Evolutionary conservation across 1,140 invertebrate species (phyloP).

Genomic region (Harlomillsia oculata): DNA sequence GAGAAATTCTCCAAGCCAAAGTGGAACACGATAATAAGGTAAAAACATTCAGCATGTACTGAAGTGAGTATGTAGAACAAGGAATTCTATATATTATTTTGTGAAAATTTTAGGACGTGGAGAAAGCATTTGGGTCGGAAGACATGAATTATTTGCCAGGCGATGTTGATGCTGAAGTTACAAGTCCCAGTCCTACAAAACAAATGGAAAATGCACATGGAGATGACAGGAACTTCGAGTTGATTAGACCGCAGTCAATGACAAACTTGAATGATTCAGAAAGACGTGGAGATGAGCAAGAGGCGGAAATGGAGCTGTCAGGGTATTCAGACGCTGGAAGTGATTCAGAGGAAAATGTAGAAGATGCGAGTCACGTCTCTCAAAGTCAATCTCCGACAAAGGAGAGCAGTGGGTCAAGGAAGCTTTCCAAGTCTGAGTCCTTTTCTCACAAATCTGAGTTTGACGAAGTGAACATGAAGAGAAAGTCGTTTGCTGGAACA

Average conservation of each 20-base stretch:
- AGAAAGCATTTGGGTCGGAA: slow-evolving; percentile 16
- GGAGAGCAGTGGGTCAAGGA: slow-evolving; percentile 3
- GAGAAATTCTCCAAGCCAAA: slow-evolving; percentile 26
- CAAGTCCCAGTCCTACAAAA: too few relatives aligned
- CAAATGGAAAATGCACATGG: background rate
- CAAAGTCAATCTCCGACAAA: background rate
- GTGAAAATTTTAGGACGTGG: slow-evolving; percentile 1
- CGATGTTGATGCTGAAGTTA: slow-evolving; percentile 1
- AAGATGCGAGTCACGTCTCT: background rate
- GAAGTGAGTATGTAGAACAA: background rate
- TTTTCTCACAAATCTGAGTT: slow-evolving; percentile 33
- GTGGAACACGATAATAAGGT: slow-evolving; percentile 26
- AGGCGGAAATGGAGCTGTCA: background rate
- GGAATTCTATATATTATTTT: background rate
- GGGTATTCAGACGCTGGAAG: background rate
- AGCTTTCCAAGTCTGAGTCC: slow-evolving; percentile 32
- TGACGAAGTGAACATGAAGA: slow-evolving; percentile 25
- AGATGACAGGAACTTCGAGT: slow-evolving; percentile 6
- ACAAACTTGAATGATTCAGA: background rate
- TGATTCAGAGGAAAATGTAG: background rate
- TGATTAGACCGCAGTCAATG: slow-evolving; percentile 6
- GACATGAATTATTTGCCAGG: background rate
- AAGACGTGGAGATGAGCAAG: background rate
- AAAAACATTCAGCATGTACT: background rate
- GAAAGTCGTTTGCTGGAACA: slow-evolving; percentile 9